Evolutionary conservation across 2,888 invertebrate genomes (phyloP).

Genomic region (Napeogenes inachia): DNA sequence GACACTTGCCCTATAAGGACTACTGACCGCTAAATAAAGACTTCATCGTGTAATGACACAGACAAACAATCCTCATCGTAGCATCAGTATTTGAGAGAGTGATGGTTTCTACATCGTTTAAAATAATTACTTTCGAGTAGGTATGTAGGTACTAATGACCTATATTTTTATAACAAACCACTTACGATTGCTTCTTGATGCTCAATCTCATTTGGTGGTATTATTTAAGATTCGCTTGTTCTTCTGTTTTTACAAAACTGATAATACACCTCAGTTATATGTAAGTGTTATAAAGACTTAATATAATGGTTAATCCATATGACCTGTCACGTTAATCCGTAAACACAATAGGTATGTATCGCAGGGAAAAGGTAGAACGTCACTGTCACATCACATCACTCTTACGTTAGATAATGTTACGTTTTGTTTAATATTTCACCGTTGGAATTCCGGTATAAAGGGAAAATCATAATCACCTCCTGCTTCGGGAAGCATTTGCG

Average conservation of each 20-base stretch:
- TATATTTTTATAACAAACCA: too few relatives aligned
- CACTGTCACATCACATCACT: conserved; percentile 7
- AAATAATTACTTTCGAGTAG: not conserved
- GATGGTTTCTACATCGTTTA: too few relatives aligned
- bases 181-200: too few relatives aligned
- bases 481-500: conserved; percentile 71
- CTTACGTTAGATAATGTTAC: not conserved
- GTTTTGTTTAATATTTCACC: conserved; percentile 1
- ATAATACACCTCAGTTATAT: too few relatives aligned
- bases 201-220: not conserved
- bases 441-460: conserved; percentile 9
- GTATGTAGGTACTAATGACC: too few relatives aligned
- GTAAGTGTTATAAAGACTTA: too few relatives aligned
- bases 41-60: conserved; percentile 19
- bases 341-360: not conserved
- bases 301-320: too few relatives aligned
- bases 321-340: not conserved
- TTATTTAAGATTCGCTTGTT: too few relatives aligned
- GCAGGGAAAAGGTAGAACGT: not conserved
- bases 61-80: conserved; percentile 15
- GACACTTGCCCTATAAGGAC: conserved; percentile 50
- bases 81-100: not conserved
- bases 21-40: conserved; percentile 31
- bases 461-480: conserved; percentile 58
- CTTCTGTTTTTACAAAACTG: too few relatives aligned